Base-by-base conservation (phyloP, 2,797 vertebrate genomes). In the Otolemur crassicaudatus region DNA sequence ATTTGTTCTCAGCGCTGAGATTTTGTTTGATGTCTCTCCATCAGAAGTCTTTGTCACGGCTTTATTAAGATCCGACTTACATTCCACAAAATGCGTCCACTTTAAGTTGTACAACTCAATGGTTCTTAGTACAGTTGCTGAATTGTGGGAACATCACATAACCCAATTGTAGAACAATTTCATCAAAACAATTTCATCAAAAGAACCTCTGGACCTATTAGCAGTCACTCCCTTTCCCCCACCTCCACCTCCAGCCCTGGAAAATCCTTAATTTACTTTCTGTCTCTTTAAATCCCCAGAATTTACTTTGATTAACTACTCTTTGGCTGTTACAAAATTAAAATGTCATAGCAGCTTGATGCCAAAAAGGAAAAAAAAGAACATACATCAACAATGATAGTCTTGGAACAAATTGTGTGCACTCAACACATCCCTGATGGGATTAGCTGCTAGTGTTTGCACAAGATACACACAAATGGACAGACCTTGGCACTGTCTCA, bases 21-120 rank as follows among this genome's bases (percentile, higher is more conserved):
- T 90, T 94, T 72, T 63, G 91, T 97, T 97, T 97, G 96, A 97
- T 97, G 91, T 96, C 77, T 83, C 73, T 79, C 89, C 86, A 94
- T 75, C 46, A 84, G 13, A 94, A 93, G 69, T 56, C 81, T 92
- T 95, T 67, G 65, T 75, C 95, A 72, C 17, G 73, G 96, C 84
- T 91, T 72, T 81, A 87, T 13, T 80, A 80, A 93, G 94, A 65
- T 58, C 31, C 12, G 56, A 82, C 79, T 93, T 91, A 60, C 58
- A 79, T 14, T 14, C 75, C 76, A 60, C 80, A 49, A 67, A 76
- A 96, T 58, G 60, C 72, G 69, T 56, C 58, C 65, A 65, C 63
- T 73, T 76, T 87, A 94, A 90, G 76, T 72, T 75, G 70, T 70
- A 53, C 56, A 20, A 27, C 31, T 89, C 91, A 63, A 0, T 63